Base-by-base conservation (phyloP, 2,888 invertebrate genomes). In the Melipona beecheii region DNA sequence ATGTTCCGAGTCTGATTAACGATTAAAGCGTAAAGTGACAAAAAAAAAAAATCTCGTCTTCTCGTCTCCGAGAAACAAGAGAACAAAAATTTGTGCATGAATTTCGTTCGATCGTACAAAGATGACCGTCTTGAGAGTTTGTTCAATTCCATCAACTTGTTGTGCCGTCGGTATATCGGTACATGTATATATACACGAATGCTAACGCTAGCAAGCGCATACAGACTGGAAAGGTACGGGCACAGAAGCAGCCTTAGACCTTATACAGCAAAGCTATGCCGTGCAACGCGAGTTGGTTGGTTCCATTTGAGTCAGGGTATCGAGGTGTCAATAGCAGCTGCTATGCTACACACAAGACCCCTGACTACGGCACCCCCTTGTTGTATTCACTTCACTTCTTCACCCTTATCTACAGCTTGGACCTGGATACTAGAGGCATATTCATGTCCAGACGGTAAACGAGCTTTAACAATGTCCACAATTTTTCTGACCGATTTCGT, bases 241-340 rank as follows among this genome's bases (percentile, higher is more conserved):
- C 82, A 87, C 83, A 81, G 75, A 80, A 77, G 58, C 83, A 84
- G 84, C 74, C 81, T 78, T 81, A 85, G 90, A 90, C 88, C 89
- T 87, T 84, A 86, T 83, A 91, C 86, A 88, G 87, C 86, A 85
- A 84, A 91, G 89, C 89, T 88, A 88, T 87, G 91, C 87, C 86
- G 82, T 87, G 86, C 85, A 87, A 88, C 85, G 90, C 90, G 91
- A 91, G 92, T 90, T 91, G 91, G 92, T 92, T 91, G 91, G 92
- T 93, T 94, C 92, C 92, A 93, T 94, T 93, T 92, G 92, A 93
- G 92, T 92, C 92, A 91, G 93, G 92, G 93, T 94, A 94, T 93
- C 93, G 93, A 94, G 93, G 94, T 94, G 94, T 94, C 94, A 94
- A 94, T 94, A 94, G 93, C 94, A 94, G 94, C 94, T 94, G 94